These are phyloP conservation scores for Trachelipus rathkii DNA, from an alignment of 1,140 invertebrate species.

Conservation along the genomic window DNA sequence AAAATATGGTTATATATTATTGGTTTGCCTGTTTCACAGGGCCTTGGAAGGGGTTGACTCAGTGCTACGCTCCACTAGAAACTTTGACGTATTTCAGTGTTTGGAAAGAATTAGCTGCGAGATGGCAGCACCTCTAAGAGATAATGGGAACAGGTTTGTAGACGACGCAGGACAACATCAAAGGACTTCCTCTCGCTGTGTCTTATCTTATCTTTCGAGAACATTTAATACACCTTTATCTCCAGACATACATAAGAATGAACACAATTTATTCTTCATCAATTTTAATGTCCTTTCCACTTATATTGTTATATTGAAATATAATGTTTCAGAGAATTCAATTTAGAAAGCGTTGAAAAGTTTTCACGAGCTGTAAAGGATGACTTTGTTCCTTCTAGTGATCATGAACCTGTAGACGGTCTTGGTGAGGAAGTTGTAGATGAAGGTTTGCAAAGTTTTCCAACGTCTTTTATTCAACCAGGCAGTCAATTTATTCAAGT, in stretches of 20 bases:
- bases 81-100: conserved; percentile 26
- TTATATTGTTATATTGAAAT: background rate
- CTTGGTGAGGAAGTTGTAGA: background rate
- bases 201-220: no score
- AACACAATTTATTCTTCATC: no score
- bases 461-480: background rate
- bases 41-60: conserved; percentile 25
- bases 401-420: background rate
- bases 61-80: conserved; percentile 21
- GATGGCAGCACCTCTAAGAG: conserved; percentile 20
- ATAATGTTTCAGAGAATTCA: background rate
- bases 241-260: background rate
- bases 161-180: background rate
- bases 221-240: background rate
- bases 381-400: conserved; percentile 9
- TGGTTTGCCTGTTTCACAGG: conserved; percentile 12
- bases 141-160: conserved; percentile 16
- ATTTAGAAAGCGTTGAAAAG: background rate
- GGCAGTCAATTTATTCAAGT: no score
- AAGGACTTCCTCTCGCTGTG: background rate
- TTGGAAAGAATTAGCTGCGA: conserved; percentile 26
- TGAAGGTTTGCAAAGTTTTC: background rate
- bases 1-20: background rate
- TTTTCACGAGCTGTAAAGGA: background rate
- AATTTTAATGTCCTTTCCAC: no score